Evolutionary conservation across 1,140 invertebrate species (phyloP).

Genomic region (Zaprionus tsacasi): DNA sequence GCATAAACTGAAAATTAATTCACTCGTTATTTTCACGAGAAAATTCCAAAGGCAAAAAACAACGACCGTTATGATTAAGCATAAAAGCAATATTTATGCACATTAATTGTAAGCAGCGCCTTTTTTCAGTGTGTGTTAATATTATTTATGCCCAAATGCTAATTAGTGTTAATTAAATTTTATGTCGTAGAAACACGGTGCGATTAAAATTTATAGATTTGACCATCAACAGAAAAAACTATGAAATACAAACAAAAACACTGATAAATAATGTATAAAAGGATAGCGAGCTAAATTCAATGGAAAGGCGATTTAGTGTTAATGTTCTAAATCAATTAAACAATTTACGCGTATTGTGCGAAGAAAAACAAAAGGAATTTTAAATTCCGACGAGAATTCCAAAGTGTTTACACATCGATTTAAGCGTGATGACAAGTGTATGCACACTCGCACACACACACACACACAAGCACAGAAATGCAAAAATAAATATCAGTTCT

Average conservation of each 20-base stretch:
- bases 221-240: slow-evolving; percentile 7
- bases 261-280: slow-evolving; percentile 13
- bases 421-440: slow-evolving; percentile 21
- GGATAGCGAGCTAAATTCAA: not conserved
- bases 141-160: slow-evolving; percentile 33
- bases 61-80: slow-evolving; percentile 30
- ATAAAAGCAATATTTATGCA: slow-evolving; percentile 39
- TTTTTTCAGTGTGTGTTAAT: slow-evolving; percentile 1
- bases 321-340: slow-evolving; percentile 7
- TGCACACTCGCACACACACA: slow-evolving; percentile 7
- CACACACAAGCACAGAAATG: not conserved
- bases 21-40: slow-evolving; percentile 15
- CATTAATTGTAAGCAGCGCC: slow-evolving; percentile 30
- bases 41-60: not conserved
- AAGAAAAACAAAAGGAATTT: not conserved
- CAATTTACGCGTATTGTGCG: slow-evolving; percentile 18
- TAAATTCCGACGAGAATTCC: slow-evolving; percentile 1
- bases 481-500: not conserved
- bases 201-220: slow-evolving; percentile 46
- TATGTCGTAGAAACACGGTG: slow-evolving; percentile 36
- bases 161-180: slow-evolving; percentile 60
- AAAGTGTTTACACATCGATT: slow-evolving; percentile 33
- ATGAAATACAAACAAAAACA: slow-evolving; percentile 1
- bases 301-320: not conserved
- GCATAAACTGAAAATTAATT: slow-evolving; percentile 33